Conservation (phyloP, 1,140 invertebrate genomes). For the Tetramorium alpestre region DNA sequence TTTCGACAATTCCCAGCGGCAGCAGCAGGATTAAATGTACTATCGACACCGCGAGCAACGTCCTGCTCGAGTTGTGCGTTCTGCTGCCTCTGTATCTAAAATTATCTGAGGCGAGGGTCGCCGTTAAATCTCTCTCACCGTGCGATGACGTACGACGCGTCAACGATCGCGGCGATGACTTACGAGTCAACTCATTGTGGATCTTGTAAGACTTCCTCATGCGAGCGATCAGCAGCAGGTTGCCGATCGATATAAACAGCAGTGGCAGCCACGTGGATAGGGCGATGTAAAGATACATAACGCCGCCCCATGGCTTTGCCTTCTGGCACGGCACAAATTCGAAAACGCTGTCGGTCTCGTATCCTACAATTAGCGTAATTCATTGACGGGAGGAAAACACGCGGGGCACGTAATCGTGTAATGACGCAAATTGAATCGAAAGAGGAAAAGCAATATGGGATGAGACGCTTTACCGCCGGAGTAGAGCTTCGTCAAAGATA, state of each 20-base stretch:
- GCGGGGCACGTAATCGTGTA: neutral
- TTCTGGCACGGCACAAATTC: slow-evolving; percentile 79
- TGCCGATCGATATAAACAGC: slow-evolving; percentile 80
- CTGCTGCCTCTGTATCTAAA: slow-evolving; percentile 66
- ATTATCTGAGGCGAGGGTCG: slow-evolving; percentile 59
- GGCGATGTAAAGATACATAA: slow-evolving; percentile 80
- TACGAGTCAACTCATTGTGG: slow-evolving; percentile 74
- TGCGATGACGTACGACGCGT: neutral
- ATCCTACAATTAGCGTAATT: slow-evolving; percentile 72
- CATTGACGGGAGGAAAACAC: neutral
- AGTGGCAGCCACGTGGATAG: slow-evolving; percentile 82
- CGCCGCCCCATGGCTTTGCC: slow-evolving; percentile 75
- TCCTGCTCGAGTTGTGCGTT: slow-evolving; percentile 70
- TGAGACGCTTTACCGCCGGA: slow-evolving; percentile 73
- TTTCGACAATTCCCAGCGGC: slow-evolving; percentile 81
- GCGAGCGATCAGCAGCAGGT: slow-evolving; percentile 78
- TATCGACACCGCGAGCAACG: slow-evolving; percentile 76
- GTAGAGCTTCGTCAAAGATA: slow-evolving; percentile 77
- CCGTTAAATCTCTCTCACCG: slow-evolving; percentile 15
- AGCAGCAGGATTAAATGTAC: slow-evolving; percentile 80
- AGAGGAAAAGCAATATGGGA: neutral
- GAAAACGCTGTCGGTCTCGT: slow-evolving; percentile 82
- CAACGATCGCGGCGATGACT: slow-evolving; percentile 52
- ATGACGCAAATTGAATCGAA: neutral
- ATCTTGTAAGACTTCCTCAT: slow-evolving; percentile 76